A percentile compares a stretch with the other conserved stretches of the same genome.
Evolutionary conservation across 2,797 vertebrate genomes (phyloP).

Genomic region (Molossus molossus): DNA sequence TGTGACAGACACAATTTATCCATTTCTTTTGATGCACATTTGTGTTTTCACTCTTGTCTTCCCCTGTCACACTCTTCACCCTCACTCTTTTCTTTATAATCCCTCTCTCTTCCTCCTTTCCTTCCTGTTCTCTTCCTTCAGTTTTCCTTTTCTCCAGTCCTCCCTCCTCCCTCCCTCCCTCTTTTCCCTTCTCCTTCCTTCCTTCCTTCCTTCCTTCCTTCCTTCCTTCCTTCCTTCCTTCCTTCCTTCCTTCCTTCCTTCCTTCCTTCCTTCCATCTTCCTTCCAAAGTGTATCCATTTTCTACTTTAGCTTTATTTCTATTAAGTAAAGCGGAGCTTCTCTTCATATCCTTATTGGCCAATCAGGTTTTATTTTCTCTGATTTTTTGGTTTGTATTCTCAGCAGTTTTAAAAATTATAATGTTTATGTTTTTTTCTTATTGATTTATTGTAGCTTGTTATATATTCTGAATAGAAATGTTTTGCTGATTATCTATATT

Average conservation of each 20-base stretch:
- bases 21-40: not conserved
- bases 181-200: not conserved
- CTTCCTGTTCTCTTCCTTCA: not conserved
- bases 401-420: slow-evolving; percentile 10
- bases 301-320: not conserved
- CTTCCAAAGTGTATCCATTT: not conserved
- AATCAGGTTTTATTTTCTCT: slow-evolving; percentile 29
- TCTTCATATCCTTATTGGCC: not conserved
- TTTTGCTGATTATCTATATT: not conserved
- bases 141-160: too few species aligned
- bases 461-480: not conserved
- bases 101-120: not conserved
- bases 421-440: slow-evolving; percentile 4
- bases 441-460: not conserved
- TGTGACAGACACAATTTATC: not conserved
- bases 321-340: not conserved
- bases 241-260: not conserved
- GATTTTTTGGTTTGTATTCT: not conserved
- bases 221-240: not conserved
- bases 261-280: not conserved
- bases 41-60: not conserved
- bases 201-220: not conserved
- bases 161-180: not conserved
- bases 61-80: not conserved
- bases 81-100: not conserved